These are phyloP conservation scores for Olivierus martensii DNA, from an alignment of 1,140 invertebrate genomes.

Conservation along the genomic window DNA sequence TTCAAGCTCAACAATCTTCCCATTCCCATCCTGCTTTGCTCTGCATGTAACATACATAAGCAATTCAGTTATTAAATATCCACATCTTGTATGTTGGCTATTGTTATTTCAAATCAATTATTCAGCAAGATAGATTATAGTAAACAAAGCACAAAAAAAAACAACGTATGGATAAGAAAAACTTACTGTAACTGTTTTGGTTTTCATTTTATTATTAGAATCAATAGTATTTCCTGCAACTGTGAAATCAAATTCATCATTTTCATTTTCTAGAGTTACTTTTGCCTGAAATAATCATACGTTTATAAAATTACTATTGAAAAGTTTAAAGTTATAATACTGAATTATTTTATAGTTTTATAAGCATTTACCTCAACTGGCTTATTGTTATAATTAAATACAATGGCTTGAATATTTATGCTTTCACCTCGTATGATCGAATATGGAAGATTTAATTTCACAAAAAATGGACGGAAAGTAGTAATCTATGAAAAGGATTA, in stretches of 20 bases:
- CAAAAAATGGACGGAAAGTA: constrained; percentile 78
- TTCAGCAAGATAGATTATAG: too few relatives aligned
- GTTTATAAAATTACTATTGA: too few relatives aligned
- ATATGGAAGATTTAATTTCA: constrained; percentile 73
- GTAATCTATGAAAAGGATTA: constrained; percentile 39
- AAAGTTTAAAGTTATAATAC: too few relatives aligned
- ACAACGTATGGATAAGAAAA: background rate
- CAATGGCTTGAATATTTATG: constrained; percentile 71
- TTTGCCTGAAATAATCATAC: constrained; percentile 40
- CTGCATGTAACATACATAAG: too few relatives aligned
- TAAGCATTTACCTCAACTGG: constrained; percentile 45
- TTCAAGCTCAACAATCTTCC: too few relatives aligned
- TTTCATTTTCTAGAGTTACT: constrained; percentile 67
- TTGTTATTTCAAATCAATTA: too few relatives aligned
- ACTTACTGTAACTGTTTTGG: constrained; percentile 12
- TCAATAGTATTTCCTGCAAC: constrained; percentile 52
- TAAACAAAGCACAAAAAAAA: background rate
- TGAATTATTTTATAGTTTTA: too few relatives aligned
- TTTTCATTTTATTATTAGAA: constrained; percentile 26
- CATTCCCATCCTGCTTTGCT: too few relatives aligned
- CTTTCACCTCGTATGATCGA: constrained; percentile 80
- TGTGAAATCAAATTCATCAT: constrained; percentile 64
- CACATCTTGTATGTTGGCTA: too few relatives aligned
- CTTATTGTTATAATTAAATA: constrained; percentile 79
- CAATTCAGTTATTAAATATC: too few relatives aligned